phyloP scores from a whole-genome alignment of 1,140 invertebrate genomes.

The Panonychus citri region DNA sequence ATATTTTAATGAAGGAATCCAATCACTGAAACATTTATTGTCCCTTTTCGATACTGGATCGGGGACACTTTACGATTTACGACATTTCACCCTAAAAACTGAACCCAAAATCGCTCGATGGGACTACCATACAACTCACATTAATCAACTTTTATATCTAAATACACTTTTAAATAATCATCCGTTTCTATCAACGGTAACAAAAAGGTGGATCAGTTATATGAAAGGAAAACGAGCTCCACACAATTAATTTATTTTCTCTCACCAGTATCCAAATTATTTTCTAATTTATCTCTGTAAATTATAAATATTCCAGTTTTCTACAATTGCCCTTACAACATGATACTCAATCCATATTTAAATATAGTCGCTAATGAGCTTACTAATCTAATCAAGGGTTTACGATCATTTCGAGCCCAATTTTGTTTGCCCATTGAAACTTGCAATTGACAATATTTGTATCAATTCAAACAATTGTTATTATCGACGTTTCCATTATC shows the following conservation, averaged over 20 bases:
- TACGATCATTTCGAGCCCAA: no score
- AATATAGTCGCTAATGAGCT: no score
- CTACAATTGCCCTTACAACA: no score
- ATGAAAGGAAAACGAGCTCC: constrained; percentile 78
- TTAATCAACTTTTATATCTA: constrained; percentile 77
- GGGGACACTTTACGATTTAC: constrained; percentile 84
- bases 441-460: no score
- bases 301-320: no score
- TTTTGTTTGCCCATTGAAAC: no score
- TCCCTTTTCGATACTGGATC: constrained; percentile 83
- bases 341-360: no score
- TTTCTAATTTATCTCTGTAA: no score
- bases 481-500: no score
- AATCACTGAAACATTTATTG: constrained; percentile 64
- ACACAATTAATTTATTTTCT: constrained; percentile 69
- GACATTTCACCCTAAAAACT: constrained; percentile 58
- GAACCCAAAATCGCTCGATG: constrained; percentile 67
- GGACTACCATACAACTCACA: constrained; percentile 96
- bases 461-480: no score
- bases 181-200: constrained; percentile 52
- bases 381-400: no score
- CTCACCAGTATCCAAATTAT: no score
- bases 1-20: constrained; percentile 63
- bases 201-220: constrained; percentile 80
- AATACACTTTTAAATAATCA: constrained; percentile 58